phyloP scores from a whole-genome alignment of 2,113 vertebrate species.

The Scomber scombrus region DNA sequence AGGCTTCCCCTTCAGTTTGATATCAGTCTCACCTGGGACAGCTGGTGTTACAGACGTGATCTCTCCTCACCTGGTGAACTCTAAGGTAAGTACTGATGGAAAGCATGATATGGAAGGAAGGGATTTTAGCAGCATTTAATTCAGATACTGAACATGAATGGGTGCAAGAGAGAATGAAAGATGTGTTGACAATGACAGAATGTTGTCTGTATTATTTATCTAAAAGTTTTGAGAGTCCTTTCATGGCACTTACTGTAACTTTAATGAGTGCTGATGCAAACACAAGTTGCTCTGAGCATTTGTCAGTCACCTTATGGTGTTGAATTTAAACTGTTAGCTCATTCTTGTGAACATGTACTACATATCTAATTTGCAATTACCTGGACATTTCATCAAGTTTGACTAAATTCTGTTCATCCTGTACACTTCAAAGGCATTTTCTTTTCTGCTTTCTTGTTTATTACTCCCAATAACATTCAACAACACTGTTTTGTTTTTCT shows the following conservation, averaged over 20 bases:
- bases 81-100: conserved; percentile 58
- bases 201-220: neutral
- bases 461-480: neutral
- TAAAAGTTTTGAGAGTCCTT: neutral
- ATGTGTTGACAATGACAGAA: neutral
- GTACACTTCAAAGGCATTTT: neutral
- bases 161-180: neutral
- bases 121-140: neutral
- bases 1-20: conserved; percentile 17
- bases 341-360: too few relatives aligned
- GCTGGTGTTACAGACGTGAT: conserved; percentile 29
- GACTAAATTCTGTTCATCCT: too few relatives aligned
- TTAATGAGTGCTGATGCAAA: neutral
- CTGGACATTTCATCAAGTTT: too few relatives aligned
- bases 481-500: neutral
- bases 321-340: too few relatives aligned
- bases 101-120: neutral
- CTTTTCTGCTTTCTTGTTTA: neutral
- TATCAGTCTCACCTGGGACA: conserved; percentile 33
- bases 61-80: conserved; percentile 31
- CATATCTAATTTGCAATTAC: too few relatives aligned
- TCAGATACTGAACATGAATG: neutral
- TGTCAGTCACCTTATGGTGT: neutral
- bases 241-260: neutral
- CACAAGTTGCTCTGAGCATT: neutral